Base-by-base conservation (phyloP, 1,140 invertebrate genomes). In the Drosophila ogumai region DNA sequence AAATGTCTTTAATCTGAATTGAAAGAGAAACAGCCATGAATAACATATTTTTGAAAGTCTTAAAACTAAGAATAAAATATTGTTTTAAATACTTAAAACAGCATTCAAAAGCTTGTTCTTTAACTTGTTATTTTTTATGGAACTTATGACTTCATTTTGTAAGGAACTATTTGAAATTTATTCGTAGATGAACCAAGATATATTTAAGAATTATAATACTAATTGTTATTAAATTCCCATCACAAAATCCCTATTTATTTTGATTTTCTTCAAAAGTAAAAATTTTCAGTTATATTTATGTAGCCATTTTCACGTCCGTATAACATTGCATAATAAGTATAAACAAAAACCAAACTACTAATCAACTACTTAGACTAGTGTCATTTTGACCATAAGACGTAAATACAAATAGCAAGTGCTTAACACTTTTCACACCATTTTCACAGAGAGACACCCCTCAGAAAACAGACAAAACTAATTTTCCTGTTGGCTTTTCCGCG, bases 21-120 rank as follows among this genome's bases (percentile, higher is more conserved):
- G 50, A 64, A 75, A 74, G 57, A 55, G 69, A 74, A 74, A 74
- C 13, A 64, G 66, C 17, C 43, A 32, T 73, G 19, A 72, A 54
- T 15, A 54, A 22, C 2, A 22, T 49, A 56, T 50, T 57, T 52
- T 15, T 8, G 0, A 3, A 28, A 28, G 3, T 3, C 12, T 22
- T 3, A 15, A 52, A 36, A 9, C 9, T 19, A 13, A 52, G 15
- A 22, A 32, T 5, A 13, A 19, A 13, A 12, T 3, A 10, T 12
- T 3, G 1, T 6, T n/a, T 31, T 28, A 6, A 7, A 0, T 17
- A 0, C 15, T 47, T n/a, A 43, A 19, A 41, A 17, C 9, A 17
- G 40, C 1, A 8, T 8, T 13, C 22, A 36, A 36, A 40, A 15
- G 36, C 13, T 38, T 38, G 22, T 3, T 22, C 22, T 2, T 22